A percentile compares a stretch with the other conserved stretches of the same genome.
These are phyloP conservation scores for Tetrax tetrax DNA, from an alignment of 2,113 vertebrate genomes.

Conservation along the genomic window DNA sequence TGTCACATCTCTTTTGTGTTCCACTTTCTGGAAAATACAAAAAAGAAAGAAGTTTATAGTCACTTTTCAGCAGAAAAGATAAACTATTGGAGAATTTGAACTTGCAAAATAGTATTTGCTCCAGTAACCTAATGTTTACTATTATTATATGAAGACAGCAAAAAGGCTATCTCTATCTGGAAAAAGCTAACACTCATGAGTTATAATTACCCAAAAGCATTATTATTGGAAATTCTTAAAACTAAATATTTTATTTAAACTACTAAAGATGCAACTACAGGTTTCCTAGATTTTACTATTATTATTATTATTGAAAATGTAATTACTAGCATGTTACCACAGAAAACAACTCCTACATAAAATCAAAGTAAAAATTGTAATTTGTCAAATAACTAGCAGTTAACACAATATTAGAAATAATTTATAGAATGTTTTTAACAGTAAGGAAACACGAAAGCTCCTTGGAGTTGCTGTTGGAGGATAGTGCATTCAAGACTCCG, in stretches of 20 bases:
- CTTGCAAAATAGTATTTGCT: neutral
- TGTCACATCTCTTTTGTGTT: neutral
- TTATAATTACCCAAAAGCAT: neutral
- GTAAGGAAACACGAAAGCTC: neutral
- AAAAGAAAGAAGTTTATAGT: neutral
- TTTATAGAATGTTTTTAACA: neutral
- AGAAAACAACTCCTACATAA: neutral
- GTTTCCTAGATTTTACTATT: neutral
- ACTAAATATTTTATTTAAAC: neutral
- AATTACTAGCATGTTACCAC: neutral
- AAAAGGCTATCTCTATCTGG: neutral
- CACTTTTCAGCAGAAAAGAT: neutral
- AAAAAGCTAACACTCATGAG: neutral
- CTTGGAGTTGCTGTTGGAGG: neutral
- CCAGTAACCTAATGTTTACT: neutral
- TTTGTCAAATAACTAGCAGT: neutral
- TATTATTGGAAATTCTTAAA: neutral
- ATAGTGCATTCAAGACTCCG: neutral
- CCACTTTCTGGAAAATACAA: neutral
- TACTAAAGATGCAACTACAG: neutral
- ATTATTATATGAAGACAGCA: neutral
- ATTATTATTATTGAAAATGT: neutral
- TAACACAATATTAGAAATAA: neutral
- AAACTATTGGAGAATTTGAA: neutral
- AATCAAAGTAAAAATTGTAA: neutral